Evolutionary conservation across 2,113 vertebrate genomes (phyloP).

Genomic region (Synodontis membranacea): DNA sequence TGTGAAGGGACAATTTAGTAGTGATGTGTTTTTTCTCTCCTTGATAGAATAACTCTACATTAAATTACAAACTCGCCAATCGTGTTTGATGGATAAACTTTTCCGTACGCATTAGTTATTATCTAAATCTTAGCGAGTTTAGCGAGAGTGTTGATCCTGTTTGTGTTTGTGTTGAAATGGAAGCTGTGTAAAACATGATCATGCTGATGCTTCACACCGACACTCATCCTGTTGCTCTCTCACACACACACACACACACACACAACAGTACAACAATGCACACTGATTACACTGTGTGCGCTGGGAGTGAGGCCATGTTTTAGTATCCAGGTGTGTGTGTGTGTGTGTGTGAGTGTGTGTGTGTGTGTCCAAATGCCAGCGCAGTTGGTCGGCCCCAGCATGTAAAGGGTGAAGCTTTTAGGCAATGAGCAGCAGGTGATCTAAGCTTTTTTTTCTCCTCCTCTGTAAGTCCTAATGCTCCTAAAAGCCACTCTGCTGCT

Average conservation of each 20-base stretch:
- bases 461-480: constrained; percentile 99
- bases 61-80: neutral
- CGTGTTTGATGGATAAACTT: neutral
- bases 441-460: constrained; percentile 83
- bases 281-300: constrained; percentile 53
- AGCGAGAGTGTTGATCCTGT: neutral
- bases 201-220: constrained; percentile 16
- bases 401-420: constrained; percentile 99
- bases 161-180: neutral
- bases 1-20: neutral
- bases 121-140: neutral
- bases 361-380: constrained; percentile 65
- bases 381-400: constrained; percentile 81
- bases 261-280: constrained; percentile 48
- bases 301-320: constrained; percentile 58
- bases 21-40: neutral
- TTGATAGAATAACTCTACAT: neutral
- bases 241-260: constrained; percentile 26
- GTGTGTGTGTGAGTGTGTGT: constrained; percentile 14
- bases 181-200: neutral
- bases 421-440: constrained; percentile 98
- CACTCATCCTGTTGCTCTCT: constrained; percentile 17
- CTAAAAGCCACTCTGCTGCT: constrained; percentile 97
- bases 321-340: neutral
- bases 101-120: neutral